Evolutionary conservation across 92 coral and sea anemone species (phyloP).

Genomic region (Phenganax marumi): DNA sequence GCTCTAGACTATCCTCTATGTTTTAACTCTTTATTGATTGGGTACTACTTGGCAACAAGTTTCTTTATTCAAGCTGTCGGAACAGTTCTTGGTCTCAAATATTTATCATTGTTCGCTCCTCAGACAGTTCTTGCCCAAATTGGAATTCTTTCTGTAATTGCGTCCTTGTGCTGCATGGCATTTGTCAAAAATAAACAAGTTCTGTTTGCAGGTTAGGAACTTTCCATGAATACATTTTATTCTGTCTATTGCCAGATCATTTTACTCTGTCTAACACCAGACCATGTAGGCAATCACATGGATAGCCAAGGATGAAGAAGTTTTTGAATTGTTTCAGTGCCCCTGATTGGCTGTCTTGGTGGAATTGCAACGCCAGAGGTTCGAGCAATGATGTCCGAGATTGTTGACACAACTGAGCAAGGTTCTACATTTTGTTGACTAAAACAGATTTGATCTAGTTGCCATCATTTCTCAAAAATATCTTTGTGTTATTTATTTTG

Average conservation of each 20-base stretch:
- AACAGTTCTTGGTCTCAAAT: slow-evolving; percentile 81
- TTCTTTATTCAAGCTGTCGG: slow-evolving; percentile 93
- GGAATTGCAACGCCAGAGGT: slow-evolving; percentile 93
- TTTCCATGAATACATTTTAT: not conserved
- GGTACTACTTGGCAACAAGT: slow-evolving; percentile 86
- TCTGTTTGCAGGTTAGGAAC: slow-evolving; percentile 69
- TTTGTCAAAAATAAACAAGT: slow-evolving; percentile 67
- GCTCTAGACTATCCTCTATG: slow-evolving; percentile 92
- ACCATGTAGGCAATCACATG: too few species aligned
- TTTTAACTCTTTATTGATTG: slow-evolving; percentile 86
- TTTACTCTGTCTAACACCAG: too few species aligned
- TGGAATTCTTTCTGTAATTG: slow-evolving; percentile 74
- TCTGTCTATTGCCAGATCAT: not conserved
- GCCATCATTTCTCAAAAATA: not conserved
- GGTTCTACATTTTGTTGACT: slow-evolving; percentile 51
- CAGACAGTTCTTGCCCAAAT: slow-evolving; percentile 72
- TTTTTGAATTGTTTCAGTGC: slow-evolving; percentile 56
- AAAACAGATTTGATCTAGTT: not conserved
- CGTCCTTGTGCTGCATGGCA: slow-evolving; percentile 79
- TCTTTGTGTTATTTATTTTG: too few species aligned
- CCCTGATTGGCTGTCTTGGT: slow-evolving; percentile 86
- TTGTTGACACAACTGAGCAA: slow-evolving; percentile 84
- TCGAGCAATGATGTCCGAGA: slow-evolving; percentile 97
- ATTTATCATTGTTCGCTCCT: slow-evolving; percentile 65
- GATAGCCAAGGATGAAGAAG: not conserved